Conservation (phyloP, 2,797 vertebrate species). For the Siniperca undulata region DNA sequence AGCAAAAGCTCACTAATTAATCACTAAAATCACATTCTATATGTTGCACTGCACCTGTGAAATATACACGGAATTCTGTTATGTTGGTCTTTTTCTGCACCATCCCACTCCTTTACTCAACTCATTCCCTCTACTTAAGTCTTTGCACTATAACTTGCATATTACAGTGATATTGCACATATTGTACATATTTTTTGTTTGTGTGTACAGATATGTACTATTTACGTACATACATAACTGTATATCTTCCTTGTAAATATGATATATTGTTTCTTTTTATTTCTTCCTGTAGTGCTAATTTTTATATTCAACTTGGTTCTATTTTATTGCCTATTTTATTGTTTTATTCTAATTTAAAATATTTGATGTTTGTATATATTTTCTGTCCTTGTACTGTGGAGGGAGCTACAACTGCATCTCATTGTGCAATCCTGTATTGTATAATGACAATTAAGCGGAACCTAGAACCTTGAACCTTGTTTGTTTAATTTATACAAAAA, state of each 20-base stretch:
- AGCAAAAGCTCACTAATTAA: slow-evolving; percentile 2
- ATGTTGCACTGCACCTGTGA: background rate
- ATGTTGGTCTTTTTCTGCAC: background rate
- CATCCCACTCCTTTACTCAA: background rate
- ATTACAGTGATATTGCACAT: too few relatives aligned
- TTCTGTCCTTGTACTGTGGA: background rate
- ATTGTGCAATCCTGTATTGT: background rate
- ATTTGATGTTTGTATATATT: background rate
- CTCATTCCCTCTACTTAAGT: background rate
- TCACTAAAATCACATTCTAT: background rate
- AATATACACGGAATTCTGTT: background rate
- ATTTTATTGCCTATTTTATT: background rate
- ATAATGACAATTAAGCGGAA: background rate
- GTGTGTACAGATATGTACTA: too few relatives aligned
- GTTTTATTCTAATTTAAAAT: background rate
- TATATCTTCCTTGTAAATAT: too few relatives aligned
- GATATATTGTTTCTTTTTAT: background rate
- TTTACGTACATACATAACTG: too few relatives aligned
- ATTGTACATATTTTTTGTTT: too few relatives aligned
- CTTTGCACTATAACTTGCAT: background rate
- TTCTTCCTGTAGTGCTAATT: background rate
- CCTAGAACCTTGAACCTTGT: background rate
- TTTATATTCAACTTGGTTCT: background rate
- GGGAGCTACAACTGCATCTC: background rate
- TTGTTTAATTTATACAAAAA: background rate